Base-by-base conservation (phyloP, 2,888 invertebrate species). In the Thumatha senex region DNA sequence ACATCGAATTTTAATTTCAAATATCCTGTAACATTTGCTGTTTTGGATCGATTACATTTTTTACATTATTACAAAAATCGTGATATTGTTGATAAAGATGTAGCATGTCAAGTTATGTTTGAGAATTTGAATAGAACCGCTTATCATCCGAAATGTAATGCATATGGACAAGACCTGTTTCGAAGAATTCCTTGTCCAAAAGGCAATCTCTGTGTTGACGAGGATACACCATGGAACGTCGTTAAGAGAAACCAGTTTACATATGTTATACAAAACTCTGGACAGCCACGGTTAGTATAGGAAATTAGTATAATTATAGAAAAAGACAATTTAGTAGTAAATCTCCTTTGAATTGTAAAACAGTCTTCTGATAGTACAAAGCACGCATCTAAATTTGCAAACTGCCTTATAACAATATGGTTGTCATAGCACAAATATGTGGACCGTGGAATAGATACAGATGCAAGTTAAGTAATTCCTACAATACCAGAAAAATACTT, bases 201-300 rank as follows among this genome's bases (percentile, higher is more conserved):
- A 68, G 95, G 93, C 24, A 82, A 93, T 59, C 80, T 98, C 1
- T 99, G 99, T 83, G 81, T 93, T 35, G 98, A 98, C 86, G 98
- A 98, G 84, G 97, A 97, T 83, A 93, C 94, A 52, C 94, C 96
- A 18, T 93, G 93, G 83, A 96, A 97, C 93, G 97, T 99, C 1
- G 93, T 99, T 10, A 94, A 95, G 68, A 95, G 95, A 43, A 95
- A 96, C 84, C 99, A 99, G 87, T 98, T 99, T 83, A 99, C 99
- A 0, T 98, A 97, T 89, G 96, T 96, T 56, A 96, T 99, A 56
- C 95, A 97, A 78, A 96, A 98, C 84, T 94, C 96, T 54, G 95
- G 95, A 65, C 96, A 98, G 79, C 98, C 99, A 51, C 96, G 98
- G 96, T 97, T 92, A 5, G 2, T 12, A 12, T 10, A 7, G 9